These are phyloP conservation scores for Aurelia aurita DNA, from an alignment of 30 jellyfish, hydroid and myxozoan genomes.

Conservation along the genomic window DNA sequence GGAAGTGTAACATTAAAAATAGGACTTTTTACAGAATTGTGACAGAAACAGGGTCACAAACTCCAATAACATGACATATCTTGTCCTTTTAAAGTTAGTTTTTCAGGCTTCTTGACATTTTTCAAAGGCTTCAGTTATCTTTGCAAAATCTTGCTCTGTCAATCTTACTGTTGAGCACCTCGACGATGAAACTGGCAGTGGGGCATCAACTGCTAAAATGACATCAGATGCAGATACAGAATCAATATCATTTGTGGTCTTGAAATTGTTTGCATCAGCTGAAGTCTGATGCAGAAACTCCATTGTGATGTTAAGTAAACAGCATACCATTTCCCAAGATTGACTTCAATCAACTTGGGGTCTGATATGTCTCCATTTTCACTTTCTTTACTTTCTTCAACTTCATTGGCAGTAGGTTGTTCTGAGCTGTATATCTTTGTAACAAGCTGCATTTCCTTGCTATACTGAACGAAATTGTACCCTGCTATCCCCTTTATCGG, in stretches of 20 bases:
- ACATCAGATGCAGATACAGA: slow-evolving; percentile 51
- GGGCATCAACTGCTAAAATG: slow-evolving; percentile 19
- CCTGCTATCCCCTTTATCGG: slow-evolving; percentile 39
- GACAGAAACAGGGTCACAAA: not conserved
- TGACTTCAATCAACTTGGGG: not conserved
- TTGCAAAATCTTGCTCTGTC: slow-evolving; percentile 57
- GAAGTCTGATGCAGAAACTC: too few species aligned
- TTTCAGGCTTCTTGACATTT: slow-evolving; percentile 4
- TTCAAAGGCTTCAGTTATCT: slow-evolving; percentile 12
- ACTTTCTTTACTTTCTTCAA: slow-evolving; percentile 2
- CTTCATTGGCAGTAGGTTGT: not conserved
- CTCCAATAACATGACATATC: not conserved
- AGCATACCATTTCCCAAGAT: slow-evolving; percentile 34
- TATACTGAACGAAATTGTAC: slow-evolving; percentile 13
- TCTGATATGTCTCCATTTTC: slow-evolving; percentile 3
- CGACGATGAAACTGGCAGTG: slow-evolving; percentile 49
- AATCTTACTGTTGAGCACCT: slow-evolving; percentile 69
- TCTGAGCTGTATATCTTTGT: slow-evolving; percentile 9
- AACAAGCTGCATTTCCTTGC: slow-evolving; percentile 26
- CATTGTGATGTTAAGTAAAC: slow-evolving; percentile 13
- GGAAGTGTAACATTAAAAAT: not conserved
- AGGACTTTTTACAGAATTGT: not conserved
- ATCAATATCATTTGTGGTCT: slow-evolving; percentile 21
- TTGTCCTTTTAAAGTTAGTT: not conserved
- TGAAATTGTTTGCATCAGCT: slow-evolving; percentile 51